phyloP scores from a whole-genome alignment of 37 sponge, comb jelly and placozoan species.

The Spongia lamella region DNA sequence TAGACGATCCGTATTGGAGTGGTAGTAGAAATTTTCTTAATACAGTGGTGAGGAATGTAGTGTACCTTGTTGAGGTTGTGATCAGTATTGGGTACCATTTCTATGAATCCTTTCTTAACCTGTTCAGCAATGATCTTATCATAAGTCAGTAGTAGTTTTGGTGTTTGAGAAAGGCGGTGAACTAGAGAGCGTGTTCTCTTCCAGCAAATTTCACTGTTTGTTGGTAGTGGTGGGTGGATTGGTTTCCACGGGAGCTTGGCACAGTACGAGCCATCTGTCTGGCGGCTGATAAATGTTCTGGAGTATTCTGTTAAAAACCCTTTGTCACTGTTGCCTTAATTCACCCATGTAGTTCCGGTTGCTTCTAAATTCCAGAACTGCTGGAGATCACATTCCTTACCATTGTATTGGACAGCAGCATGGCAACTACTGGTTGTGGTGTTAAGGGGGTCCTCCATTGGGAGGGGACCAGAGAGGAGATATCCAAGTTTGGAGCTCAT shows the following conservation, averaged over 20 bases:
- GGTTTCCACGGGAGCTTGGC: conserved; percentile 16
- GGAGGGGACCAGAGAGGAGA: no score
- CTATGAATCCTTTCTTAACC: conserved; percentile 13
- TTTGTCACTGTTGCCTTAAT: no score
- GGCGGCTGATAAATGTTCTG: no score
- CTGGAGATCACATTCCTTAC: no score
- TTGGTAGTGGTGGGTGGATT: conserved; percentile 3
- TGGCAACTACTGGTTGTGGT: no score
- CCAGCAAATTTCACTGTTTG: not conserved
- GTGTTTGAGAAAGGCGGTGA: conserved; percentile 1
- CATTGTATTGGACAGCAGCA: no score
- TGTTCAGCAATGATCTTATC: conserved; percentile 12
- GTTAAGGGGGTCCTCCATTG: no score
- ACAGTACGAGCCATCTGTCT: not conserved
- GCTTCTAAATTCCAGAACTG: no score
- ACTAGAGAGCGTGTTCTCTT: not conserved
- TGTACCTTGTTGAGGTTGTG: not conserved
- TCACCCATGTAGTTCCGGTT: no score
- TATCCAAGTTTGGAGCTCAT: no score
- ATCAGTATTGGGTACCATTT: conserved; percentile 2
- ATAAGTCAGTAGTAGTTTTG: conserved; percentile 6
- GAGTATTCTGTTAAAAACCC: no score
- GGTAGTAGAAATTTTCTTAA: not conserved
- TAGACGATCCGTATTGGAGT: conserved; percentile 21
- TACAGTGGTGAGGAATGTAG: conserved; percentile 27